A percentile compares a stretch with the other conserved stretches of the same genome.
Conservation (phyloP, 2,113 vertebrate genomes). For the Heterotis niloticus region DNA sequence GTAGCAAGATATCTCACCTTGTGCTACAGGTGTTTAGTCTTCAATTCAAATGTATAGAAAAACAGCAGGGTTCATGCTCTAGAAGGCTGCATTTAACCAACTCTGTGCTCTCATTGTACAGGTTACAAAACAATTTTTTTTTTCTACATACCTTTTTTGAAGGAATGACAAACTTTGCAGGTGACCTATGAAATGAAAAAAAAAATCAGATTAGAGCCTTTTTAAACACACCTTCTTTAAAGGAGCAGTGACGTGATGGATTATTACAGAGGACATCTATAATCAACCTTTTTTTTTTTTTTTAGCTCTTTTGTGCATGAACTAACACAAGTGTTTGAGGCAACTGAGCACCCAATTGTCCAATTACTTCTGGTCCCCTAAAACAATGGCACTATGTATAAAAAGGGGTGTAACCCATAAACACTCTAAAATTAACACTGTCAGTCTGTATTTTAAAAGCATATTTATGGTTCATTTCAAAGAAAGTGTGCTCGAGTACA, state of each 20-base stretch:
- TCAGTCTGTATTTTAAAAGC: too few species aligned
- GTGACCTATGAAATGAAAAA: conserved; percentile 69
- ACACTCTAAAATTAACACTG: too few species aligned
- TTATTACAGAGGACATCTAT: too few species aligned
- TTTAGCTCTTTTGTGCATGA: too few species aligned
- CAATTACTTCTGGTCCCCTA: too few species aligned
- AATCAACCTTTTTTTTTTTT: too few species aligned
- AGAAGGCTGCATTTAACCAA: background rate
- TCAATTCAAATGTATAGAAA: conserved; percentile 4
- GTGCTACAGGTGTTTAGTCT: background rate
- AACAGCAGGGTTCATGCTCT: background rate
- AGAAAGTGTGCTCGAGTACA: too few species aligned
- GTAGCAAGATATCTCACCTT: background rate
- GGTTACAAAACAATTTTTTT: conserved; percentile 24
- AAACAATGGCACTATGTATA: too few species aligned
- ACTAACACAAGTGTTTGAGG: too few species aligned
- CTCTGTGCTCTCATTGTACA: background rate
- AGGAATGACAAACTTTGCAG: conserved; percentile 70
- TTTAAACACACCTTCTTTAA: background rate
- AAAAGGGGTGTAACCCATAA: too few species aligned
- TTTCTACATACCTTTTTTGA: conserved; percentile 70
- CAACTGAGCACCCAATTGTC: too few species aligned
- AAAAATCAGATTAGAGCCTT: conserved; percentile 23
- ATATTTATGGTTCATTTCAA: too few species aligned
- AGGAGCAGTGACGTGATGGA: background rate